Evolutionary conservation across 2,797 vertebrate genomes (phyloP).

Genomic region (Sebastes ruberrimus): DNA sequence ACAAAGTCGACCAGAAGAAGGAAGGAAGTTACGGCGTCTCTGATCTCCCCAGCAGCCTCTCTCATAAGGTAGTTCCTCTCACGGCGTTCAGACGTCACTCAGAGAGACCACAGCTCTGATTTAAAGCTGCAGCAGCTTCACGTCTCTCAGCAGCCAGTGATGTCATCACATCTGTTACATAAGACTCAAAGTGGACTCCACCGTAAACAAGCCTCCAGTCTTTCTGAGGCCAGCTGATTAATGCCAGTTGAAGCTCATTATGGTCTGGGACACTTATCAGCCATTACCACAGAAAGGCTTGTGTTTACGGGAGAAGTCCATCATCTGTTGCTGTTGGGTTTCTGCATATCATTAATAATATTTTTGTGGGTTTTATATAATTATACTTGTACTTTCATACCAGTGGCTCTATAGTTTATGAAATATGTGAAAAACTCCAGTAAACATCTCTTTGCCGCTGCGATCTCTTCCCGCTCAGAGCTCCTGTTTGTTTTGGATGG

Average conservation of each 20-base stretch:
- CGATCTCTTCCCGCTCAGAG: background rate
- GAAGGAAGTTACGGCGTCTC: slow-evolving; percentile 70
- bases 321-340: background rate
- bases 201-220: slow-evolving; percentile 34
- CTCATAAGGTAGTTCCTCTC: slow-evolving; percentile 73
- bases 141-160: background rate
- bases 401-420: background rate
- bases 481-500: slow-evolving; percentile 42
- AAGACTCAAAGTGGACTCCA: slow-evolving; percentile 34
- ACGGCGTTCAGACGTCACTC: background rate
- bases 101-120: background rate
- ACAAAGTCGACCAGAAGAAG: slow-evolving; percentile 19
- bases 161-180: slow-evolving; percentile 49
- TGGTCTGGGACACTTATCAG: background rate
- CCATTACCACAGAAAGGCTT: background rate
- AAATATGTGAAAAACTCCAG: background rate
- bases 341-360: background rate
- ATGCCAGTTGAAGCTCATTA: slow-evolving; percentile 26
- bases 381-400: background rate
- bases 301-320: background rate
- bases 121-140: background rate
- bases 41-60: slow-evolving; percentile 71
- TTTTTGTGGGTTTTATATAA: background rate
- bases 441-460: background rate
- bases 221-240: slow-evolving; percentile 22